Evolutionary conservation across 2,888 invertebrate species (phyloP).

Genomic region (Octonoba sinensis): DNA sequence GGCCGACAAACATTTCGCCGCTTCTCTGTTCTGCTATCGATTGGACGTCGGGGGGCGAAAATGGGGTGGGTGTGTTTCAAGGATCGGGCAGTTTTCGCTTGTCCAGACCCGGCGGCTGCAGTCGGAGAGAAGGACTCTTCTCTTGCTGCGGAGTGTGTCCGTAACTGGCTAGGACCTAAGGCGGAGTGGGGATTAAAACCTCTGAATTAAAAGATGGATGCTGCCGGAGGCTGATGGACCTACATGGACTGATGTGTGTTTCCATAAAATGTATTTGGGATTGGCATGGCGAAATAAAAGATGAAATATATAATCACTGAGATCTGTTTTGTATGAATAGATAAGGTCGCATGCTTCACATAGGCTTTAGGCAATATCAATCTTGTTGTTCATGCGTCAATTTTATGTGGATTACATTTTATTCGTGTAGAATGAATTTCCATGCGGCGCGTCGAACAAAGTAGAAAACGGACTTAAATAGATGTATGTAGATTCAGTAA

Average conservation of each 20-base stretch:
- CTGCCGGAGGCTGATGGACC: too few relatives aligned
- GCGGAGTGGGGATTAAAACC: too few relatives aligned
- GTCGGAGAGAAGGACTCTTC: constrained; percentile 12
- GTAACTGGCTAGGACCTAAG: too few relatives aligned
- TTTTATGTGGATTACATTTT: background rate
- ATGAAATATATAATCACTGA: too few relatives aligned
- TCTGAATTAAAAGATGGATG: too few relatives aligned
- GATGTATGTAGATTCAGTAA: too few relatives aligned
- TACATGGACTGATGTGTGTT: too few relatives aligned
- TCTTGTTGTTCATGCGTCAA: background rate
- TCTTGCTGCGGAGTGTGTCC: constrained; percentile 31
- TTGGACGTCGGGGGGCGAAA: constrained; percentile 5
- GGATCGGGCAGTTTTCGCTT: background rate
- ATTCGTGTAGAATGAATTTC: background rate
- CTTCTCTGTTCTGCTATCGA: constrained; percentile 37
- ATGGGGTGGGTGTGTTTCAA: constrained; percentile 4
- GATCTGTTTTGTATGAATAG: too few relatives aligned
- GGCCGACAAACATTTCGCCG: constrained; percentile 64
- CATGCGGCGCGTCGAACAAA: background rate
- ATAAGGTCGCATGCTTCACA: too few relatives aligned
- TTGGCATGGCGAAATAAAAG: too few relatives aligned
- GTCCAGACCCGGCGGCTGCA: constrained; percentile 16
- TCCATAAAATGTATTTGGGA: too few relatives aligned
- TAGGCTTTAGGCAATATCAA: too few relatives aligned
- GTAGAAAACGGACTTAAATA: background rate